Conservation (phyloP, 2,888 invertebrate genomes). For the Alviniconcha strummeri region DNA sequence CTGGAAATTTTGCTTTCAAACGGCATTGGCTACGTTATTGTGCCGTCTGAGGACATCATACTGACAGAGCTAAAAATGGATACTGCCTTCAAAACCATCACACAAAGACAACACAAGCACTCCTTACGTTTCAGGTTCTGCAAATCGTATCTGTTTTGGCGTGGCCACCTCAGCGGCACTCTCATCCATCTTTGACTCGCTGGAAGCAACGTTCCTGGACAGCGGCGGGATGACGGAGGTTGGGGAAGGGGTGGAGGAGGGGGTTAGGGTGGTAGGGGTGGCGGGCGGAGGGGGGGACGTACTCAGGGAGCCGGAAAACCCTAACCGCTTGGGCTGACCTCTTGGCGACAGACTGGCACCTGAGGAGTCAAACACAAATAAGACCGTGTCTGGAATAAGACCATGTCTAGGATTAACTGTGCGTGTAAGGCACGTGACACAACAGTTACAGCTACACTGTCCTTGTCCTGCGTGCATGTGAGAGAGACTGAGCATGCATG, state of each 20-base stretch:
- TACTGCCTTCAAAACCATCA: too few relatives aligned
- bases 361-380: neutral
- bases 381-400: too few relatives aligned
- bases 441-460: too few relatives aligned
- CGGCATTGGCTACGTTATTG: too few relatives aligned
- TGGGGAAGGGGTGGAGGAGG: slow-evolving; percentile 36
- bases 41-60: too few relatives aligned
- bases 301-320: neutral
- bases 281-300: neutral
- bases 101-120: too few relatives aligned
- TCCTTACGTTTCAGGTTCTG: slow-evolving; percentile 36
- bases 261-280: slow-evolving; percentile 27
- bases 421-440: too few relatives aligned
- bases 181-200: slow-evolving; percentile 28
- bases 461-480: neutral
- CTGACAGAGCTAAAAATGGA: too few relatives aligned
- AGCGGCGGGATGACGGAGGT: slow-evolving; percentile 45
- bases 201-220: slow-evolving; percentile 23
- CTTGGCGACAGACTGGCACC: neutral
- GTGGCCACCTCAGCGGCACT: slow-evolving; percentile 41
- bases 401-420: too few relatives aligned
- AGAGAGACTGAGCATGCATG: neutral
- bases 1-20: too few relatives aligned
- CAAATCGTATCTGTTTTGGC: slow-evolving; percentile 57
- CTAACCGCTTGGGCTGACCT: slow-evolving; percentile 16